Conservation (phyloP, 2,113 vertebrate genomes). For the Cyanoramphus novaezelandiae region DNA sequence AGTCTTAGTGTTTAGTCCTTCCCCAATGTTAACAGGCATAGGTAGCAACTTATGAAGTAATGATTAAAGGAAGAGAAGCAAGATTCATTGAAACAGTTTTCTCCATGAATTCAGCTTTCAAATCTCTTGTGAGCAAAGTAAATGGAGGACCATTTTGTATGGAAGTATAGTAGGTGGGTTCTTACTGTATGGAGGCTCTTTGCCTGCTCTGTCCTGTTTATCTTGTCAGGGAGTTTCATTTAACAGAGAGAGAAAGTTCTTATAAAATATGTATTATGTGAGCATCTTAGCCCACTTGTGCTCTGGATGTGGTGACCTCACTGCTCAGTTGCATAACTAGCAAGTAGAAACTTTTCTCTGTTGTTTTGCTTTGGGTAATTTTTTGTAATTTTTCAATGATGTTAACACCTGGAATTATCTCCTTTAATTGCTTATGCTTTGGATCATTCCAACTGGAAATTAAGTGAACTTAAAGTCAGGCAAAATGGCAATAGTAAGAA, state of each 20-base stretch:
- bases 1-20: background rate
- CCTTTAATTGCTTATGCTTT: background rate
- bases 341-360: background rate
- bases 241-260: background rate
- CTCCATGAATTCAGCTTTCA: background rate
- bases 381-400: background rate
- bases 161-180: background rate
- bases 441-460: background rate
- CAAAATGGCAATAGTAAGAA: background rate
- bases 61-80: background rate
- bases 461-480: background rate
- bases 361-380: background rate
- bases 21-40: background rate
- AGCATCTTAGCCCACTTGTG: background rate
- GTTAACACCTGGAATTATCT: background rate
- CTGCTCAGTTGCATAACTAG: background rate
- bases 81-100: background rate
- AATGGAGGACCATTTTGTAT: background rate
- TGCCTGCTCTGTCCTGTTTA: background rate
- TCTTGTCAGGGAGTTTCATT: background rate
- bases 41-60: background rate
- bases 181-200: background rate
- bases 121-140: background rate
- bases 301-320: background rate
- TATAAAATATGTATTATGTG: background rate